These are phyloP conservation scores for Gisinianus flammeolus DNA, from an alignment of 2,888 invertebrate genomes.

Conservation along the genomic window DNA sequence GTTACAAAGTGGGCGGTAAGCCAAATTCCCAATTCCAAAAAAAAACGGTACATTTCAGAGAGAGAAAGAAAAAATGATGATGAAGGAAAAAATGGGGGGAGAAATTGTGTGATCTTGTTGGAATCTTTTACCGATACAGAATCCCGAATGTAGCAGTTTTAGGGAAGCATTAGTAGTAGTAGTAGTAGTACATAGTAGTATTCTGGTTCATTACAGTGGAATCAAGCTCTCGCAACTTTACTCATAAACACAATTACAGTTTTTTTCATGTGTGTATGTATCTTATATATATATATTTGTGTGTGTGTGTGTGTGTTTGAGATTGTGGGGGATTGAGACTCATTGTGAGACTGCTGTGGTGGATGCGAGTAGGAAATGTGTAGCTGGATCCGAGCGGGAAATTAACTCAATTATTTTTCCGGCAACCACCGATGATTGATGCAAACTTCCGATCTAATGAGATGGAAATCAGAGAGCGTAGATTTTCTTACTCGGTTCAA, in stretches of 20 bases:
- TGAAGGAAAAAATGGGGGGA: no score
- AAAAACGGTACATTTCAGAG: not conserved
- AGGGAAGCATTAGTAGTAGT: no score
- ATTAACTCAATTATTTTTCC: constrained; percentile 25
- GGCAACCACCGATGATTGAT: constrained; percentile 18
- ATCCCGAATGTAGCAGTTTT: no score
- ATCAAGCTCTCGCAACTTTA: no score
- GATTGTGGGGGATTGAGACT: not conserved
- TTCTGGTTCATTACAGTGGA: no score
- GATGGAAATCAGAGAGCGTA: constrained; percentile 21
- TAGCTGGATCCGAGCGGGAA: constrained; percentile 14
- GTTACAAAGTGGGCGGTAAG: not conserved
- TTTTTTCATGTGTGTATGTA: not conserved
- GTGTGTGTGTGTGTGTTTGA: not conserved
- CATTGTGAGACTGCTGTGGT: not conserved
- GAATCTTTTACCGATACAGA: no score
- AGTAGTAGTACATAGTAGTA: no score
- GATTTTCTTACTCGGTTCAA: not conserved
- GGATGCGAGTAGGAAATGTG: no score
- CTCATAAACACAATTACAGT: no score
- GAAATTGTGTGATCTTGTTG: no score
- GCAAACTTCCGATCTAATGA: constrained; percentile 19
- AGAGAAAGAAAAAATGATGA: not conserved
- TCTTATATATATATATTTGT: not conserved
- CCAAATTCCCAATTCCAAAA: not conserved